Evolutionary conservation across 2,797 vertebrate genomes (phyloP).

Genomic region (Notamacropus eugenii): DNA sequence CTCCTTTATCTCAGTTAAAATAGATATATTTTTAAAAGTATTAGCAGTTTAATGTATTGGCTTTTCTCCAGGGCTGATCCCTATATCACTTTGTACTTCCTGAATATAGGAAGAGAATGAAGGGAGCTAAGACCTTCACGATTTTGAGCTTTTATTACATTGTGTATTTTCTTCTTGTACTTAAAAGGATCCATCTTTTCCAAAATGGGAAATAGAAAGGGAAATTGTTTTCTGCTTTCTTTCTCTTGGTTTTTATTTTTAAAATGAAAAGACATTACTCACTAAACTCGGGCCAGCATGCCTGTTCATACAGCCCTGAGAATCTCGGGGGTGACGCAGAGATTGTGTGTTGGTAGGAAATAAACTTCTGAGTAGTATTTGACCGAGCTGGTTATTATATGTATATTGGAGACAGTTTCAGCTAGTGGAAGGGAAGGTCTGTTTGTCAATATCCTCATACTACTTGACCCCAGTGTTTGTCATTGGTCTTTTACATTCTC

Average conservation of each 20-base stretch:
- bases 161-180: conserved; percentile 33
- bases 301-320: conserved; percentile 37
- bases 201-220: conserved; percentile 55
- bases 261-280: conserved; percentile 69
- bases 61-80: conserved; percentile 63
- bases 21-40: conserved; percentile 59
- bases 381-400: conserved; percentile 75
- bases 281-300: conserved; percentile 22
- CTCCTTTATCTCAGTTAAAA: conserved; percentile 77
- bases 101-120: conserved; percentile 61
- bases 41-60: conserved; percentile 51
- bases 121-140: conserved; percentile 62
- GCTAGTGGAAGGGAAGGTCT: conserved; percentile 41
- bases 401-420: conserved; percentile 67
- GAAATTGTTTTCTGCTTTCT: conserved; percentile 72
- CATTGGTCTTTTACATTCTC: conserved; percentile 10
- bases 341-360: conserved; percentile 66
- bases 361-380: conserved; percentile 77
- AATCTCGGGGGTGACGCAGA: conserved; percentile 53
- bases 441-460: conserved; percentile 31
- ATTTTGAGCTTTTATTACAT: conserved; percentile 60
- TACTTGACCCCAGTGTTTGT: conserved; percentile 54
- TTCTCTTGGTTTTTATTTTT: conserved; percentile 67
- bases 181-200: conserved; percentile 68
- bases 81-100: conserved; percentile 69